Conservation (phyloP, 2,113 vertebrate genomes). For the Ameiurus melas region DNA sequence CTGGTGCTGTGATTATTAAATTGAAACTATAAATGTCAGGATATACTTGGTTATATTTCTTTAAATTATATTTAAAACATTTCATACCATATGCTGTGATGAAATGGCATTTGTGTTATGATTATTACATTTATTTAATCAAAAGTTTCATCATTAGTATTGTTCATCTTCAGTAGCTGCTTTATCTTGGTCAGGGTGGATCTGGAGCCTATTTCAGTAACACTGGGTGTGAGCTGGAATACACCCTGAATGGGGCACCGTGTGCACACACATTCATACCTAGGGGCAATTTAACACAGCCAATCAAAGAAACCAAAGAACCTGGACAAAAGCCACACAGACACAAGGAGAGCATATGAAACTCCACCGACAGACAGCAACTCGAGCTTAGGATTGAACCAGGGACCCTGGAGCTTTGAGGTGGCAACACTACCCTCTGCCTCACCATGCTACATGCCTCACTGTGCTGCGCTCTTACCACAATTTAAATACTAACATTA, state of each 20-base stretch:
- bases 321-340: not conserved
- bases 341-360: not conserved
- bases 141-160: not conserved
- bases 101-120: not conserved
- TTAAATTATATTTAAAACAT: not conserved
- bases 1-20: not conserved
- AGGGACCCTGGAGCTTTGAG: not conserved
- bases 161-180: not conserved
- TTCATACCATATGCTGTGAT: not conserved
- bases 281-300: not conserved
- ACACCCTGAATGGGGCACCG: not conserved
- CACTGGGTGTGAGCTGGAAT: not conserved
- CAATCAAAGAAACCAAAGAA: not conserved
- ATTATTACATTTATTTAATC: not conserved
- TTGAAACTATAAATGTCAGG: conserved; percentile 6
- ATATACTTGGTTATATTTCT: not conserved
- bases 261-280: not conserved
- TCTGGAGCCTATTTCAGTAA: not conserved
- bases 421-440: not conserved
- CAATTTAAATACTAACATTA: not conserved
- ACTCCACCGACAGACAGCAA: not conserved
- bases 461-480: not conserved
- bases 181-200: not conserved
- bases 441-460: not conserved
- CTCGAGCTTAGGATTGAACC: not conserved